These are phyloP conservation scores for Denticeps clupeoides DNA, from an alignment of 2,797 vertebrate genomes.

Conservation along the genomic window DNA sequence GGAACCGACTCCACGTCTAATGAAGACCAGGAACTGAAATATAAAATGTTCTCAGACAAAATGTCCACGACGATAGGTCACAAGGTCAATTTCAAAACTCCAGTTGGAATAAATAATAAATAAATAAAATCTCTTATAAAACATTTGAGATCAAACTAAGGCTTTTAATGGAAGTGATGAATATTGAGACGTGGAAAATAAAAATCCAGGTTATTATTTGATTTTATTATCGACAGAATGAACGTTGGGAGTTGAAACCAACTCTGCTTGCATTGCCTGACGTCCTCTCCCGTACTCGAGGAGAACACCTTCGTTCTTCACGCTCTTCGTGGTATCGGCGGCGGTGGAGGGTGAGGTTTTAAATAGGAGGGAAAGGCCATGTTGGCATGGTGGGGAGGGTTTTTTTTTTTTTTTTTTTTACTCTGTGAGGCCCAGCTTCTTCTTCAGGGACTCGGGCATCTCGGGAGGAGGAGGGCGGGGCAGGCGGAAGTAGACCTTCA, in stretches of 20 bases:
- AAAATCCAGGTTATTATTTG: slow-evolving; percentile 19
- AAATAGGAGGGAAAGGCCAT: slow-evolving; percentile 28
- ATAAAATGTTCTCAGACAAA: too few relatives aligned
- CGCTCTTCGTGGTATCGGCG: slow-evolving; percentile 5
- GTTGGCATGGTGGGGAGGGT: background rate
- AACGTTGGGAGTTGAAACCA: slow-evolving; percentile 22
- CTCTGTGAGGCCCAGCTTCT: slow-evolving; percentile 67
- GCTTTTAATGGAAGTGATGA: too few relatives aligned
- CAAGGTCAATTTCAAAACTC: too few relatives aligned
- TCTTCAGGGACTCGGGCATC: slow-evolving; percentile 80
- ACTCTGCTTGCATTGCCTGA: too few relatives aligned
- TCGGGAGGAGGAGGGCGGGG: slow-evolving; percentile 76
- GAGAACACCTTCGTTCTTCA: slow-evolving; percentile 8
- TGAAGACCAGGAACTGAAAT: too few relatives aligned
- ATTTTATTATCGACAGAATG: slow-evolving; percentile 28
- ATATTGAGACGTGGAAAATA: too few relatives aligned
- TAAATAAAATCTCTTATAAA: too few relatives aligned
- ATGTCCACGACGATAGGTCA: background rate
- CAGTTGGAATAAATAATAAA: too few relatives aligned
- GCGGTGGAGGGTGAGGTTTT: slow-evolving; percentile 17
- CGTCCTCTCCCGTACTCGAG: slow-evolving; percentile 14
- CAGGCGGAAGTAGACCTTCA: slow-evolving; percentile 80
- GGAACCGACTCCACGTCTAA: too few relatives aligned
- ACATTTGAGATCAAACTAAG: too few relatives aligned
- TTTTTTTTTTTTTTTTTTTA: slow-evolving; percentile 32